Conservation (phyloP, 2,113 vertebrate species). For the Sinocyclocheilus rhinocerous region DNA sequence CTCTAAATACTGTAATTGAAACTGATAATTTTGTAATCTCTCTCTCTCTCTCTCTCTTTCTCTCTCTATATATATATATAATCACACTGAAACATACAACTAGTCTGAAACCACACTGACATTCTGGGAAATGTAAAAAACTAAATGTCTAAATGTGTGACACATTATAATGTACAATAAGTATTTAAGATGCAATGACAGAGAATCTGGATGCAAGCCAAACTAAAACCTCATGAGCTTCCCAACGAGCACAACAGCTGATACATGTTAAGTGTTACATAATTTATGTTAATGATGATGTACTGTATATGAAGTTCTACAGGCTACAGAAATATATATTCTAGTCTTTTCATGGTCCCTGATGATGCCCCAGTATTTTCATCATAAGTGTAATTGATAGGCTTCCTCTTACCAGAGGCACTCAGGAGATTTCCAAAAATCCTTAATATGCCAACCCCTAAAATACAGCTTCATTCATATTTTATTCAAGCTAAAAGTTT, state of each 20-base stretch:
- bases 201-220: background rate
- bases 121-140: too few species aligned
- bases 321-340: background rate
- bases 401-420: background rate
- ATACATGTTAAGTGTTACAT: background rate
- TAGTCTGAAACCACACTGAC: too few species aligned
- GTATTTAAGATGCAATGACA: background rate
- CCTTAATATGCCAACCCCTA: background rate
- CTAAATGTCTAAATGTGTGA: background rate
- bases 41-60: too few species aligned
- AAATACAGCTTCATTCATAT: conserved; percentile 27
- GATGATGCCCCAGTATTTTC: background rate
- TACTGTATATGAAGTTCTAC: background rate
- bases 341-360: background rate
- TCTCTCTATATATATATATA: too few species aligned
- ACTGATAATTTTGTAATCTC: too few species aligned
- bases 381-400: conserved; percentile 13
- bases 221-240: background rate
- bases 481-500: conserved; percentile 30
- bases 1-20: too few species aligned
- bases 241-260: background rate
- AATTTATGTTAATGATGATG: background rate
- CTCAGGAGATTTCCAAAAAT: conserved; percentile 9
- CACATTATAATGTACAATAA: background rate
- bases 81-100: too few species aligned